Base-by-base conservation (phyloP, 2,113 vertebrate species). In the Nettapus auritus region DNA sequence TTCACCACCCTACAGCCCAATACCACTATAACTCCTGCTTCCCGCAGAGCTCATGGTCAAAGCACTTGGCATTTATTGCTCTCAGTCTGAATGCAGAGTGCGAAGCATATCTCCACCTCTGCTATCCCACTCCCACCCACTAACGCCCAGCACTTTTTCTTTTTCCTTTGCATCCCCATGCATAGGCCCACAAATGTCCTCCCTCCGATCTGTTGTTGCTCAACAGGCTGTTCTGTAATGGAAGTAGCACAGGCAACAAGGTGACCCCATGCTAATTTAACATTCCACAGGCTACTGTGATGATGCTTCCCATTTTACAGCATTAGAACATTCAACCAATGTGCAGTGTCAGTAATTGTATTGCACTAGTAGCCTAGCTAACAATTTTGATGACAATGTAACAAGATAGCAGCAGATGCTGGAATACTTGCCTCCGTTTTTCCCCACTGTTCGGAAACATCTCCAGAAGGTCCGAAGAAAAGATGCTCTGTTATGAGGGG, bases 381-480 rank as follows among this genome's bases (percentile, higher is more conserved):
- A 56, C 2, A 2, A 64, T 33, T 52, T 75, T 75, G 17, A 52
- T 11, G 38, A n/a, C 25, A 77, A 63, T 8, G 19, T 26, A 85
- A 57, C 13, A 69, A 44, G 57, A 68, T 18, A 88, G 42, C 62
- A 89, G 82, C 44, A 77, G 44, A 82, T 59, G 42, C 48, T 76
- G 63, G 33, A 91, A 96, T 86, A 95, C 95, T 98, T 96, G 99
- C 99, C 99, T 86, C 99, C 99, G 67, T 99, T 99, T 98, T 99
- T 99, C 68, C 99, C 99, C 48, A 99, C 99, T 48, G 99, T 99
- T 90, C 99, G 98, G 98, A 99, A 99, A 95, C 99, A 99, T 69
- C 98, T 99, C 99, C 99, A 99, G 98, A 99, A 99, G 88, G 98
- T 98, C 69, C 98, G 98, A 93, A 99, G 98, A 96, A 99, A 99